Conservation (phyloP, 2,113 vertebrate species). For the Mastomys natalensis region DNA sequence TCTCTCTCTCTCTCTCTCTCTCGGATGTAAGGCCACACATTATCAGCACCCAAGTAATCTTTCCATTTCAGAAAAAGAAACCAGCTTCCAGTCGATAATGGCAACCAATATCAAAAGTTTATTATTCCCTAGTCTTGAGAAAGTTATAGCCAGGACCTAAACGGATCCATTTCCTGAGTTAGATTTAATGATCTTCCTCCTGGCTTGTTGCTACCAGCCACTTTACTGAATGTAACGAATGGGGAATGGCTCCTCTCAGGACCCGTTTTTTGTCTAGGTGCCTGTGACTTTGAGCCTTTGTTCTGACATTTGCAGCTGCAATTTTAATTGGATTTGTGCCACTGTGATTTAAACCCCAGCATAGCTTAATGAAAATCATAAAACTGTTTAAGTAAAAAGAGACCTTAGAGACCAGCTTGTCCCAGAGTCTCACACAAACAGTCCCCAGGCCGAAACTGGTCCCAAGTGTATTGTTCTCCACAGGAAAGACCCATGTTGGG, state of each 20-base stretch:
- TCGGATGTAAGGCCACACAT: neutral
- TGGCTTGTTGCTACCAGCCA: neutral
- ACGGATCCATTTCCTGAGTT: slow-evolving; percentile 8
- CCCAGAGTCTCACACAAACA: neutral
- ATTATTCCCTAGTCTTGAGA: neutral
- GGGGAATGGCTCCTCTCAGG: slow-evolving; percentile 15
- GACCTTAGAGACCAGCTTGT: neutral
- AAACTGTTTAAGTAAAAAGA: slow-evolving; percentile 30
- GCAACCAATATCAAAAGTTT: neutral
- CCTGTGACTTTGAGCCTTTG: neutral
- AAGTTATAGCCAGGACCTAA: slow-evolving; percentile 21
- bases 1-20: neutral
- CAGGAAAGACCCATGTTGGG: neutral
- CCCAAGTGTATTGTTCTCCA: neutral
- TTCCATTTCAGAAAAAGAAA: slow-evolving; percentile 10
- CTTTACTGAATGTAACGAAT: slow-evolving; percentile 8
- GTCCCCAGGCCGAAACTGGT: neutral
- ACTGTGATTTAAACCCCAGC: slow-evolving; percentile 16
- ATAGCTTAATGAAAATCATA: slow-evolving; percentile 46
- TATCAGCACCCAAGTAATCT: neutral
- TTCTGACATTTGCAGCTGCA: slow-evolving; percentile 15
- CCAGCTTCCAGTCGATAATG: neutral
- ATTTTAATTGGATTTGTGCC: slow-evolving; percentile 55
- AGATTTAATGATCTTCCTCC: slow-evolving; percentile 39
- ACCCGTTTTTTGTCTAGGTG: neutral